phyloP scores from a whole-genome alignment of 2,113 vertebrate species.

The Elephas maximus region DNA sequence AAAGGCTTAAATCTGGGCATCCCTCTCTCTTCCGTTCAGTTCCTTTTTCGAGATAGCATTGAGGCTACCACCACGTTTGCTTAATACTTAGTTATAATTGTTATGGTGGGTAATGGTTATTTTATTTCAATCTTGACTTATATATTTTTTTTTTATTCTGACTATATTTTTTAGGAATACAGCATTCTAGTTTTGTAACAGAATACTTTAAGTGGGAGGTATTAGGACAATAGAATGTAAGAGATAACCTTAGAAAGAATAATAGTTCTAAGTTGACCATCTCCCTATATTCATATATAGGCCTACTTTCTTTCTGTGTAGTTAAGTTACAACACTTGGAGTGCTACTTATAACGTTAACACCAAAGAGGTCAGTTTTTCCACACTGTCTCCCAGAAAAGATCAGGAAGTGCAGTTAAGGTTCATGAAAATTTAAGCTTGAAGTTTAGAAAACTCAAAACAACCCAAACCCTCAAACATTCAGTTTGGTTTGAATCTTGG shows the following conservation, averaged over 20 bases:
- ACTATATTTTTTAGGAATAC: slow-evolving; percentile 33
- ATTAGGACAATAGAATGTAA: slow-evolving; percentile 13
- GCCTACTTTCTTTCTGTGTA: not conserved
- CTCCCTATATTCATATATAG: not conserved
- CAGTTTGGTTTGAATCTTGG: slow-evolving; percentile 83
- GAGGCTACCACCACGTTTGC: not conserved
- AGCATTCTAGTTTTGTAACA: not conserved
- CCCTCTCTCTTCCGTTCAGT: not conserved
- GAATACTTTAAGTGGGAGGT: slow-evolving; percentile 23
- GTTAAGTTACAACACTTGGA: slow-evolving; percentile 19
- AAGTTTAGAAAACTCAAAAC: slow-evolving; percentile 85
- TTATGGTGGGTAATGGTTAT: slow-evolving; percentile 12
- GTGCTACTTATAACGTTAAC: slow-evolving; percentile 43
- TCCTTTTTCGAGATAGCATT: slow-evolving; percentile 34
- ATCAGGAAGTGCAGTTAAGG: slow-evolving; percentile 82
- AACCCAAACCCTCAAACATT: slow-evolving; percentile 85
- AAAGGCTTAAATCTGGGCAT: not conserved
- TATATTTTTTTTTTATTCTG: not conserved
- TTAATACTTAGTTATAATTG: slow-evolving; percentile 48
- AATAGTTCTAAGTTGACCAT: not conserved
- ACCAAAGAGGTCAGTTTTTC: slow-evolving; percentile 77
- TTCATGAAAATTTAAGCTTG: slow-evolving; percentile 83
- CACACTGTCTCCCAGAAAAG: slow-evolving; percentile 78
- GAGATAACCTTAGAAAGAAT: not conserved
- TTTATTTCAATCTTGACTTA: slow-evolving; percentile 58